Percentiles rank a stretch among this genome's conserved stretches.
phyloP scores from a whole-genome alignment of 2,797 vertebrate species.

The Simalia tracyae region DNA sequence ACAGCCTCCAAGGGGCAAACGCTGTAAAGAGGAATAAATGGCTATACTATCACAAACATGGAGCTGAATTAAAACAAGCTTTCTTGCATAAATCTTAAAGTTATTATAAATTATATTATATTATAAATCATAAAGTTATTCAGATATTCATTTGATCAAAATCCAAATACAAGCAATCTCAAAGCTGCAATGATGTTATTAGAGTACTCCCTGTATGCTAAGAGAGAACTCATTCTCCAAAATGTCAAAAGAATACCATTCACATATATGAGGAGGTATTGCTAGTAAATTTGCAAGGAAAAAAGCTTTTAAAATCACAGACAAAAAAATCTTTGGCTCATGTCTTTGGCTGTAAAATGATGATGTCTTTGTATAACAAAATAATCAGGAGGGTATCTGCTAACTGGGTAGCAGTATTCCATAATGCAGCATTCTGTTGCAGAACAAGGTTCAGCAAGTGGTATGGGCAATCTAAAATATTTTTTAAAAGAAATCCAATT shows the following conservation, averaged over 20 bases:
- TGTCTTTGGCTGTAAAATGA: not conserved
- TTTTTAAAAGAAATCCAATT: not conserved
- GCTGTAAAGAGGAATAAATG: not conserved
- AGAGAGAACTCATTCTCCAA: not conserved
- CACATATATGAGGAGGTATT: not conserved
- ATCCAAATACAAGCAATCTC: not conserved
- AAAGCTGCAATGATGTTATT: not conserved
- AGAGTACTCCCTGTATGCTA: not conserved
- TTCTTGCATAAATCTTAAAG: not conserved
- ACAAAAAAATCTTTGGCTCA: not conserved
- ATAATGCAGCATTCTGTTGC: not conserved
- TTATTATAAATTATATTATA: no score
- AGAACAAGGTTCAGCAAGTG: not conserved
- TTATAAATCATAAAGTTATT: not conserved
- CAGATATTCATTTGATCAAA: not conserved
- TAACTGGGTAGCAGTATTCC: not conserved
- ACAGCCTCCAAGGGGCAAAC: not conserved
- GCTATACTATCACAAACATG: not conserved
- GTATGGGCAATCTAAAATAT: not conserved
- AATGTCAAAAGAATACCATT: not conserved
- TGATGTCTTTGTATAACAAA: not conserved
- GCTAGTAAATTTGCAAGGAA: not conserved
- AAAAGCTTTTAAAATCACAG: not conserved
- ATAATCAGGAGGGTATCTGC: not conserved
- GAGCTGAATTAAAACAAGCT: not conserved